Conservation (phyloP, 2,797 vertebrate genomes). For the Hydrolagus colliei region DNA sequence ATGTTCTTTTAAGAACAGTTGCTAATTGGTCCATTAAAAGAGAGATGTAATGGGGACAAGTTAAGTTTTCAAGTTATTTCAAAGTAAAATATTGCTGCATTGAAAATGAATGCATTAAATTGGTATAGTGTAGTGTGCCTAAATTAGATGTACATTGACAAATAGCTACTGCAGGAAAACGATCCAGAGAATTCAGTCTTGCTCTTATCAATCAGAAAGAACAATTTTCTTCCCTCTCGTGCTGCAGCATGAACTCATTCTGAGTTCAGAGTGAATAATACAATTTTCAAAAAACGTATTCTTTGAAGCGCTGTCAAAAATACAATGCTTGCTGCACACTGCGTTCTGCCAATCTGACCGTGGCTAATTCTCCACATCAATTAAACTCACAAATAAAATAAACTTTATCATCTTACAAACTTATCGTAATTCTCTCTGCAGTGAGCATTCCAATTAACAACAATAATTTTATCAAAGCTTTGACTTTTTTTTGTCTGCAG, state of each 20-base stretch:
- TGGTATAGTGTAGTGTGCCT: neutral
- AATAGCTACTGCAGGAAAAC: neutral
- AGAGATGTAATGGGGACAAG: neutral
- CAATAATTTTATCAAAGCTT: constrained; percentile 2
- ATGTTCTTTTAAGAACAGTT: neutral
- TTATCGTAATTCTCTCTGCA: neutral
- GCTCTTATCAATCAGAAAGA: neutral
- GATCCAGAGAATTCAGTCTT: neutral
- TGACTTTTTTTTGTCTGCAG: neutral
- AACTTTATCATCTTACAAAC: neutral
- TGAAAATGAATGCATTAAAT: neutral
- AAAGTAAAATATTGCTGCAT: neutral
- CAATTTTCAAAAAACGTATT: neutral
- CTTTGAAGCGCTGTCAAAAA: neutral
- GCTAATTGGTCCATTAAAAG: neutral
- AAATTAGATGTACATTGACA: neutral
- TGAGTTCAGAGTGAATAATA: neutral
- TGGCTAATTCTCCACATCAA: neutral
- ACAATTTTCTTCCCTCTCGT: neutral
- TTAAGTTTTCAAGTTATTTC: neutral
- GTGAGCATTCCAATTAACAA: neutral
- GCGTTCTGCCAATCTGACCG: neutral
- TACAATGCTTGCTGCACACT: neutral
- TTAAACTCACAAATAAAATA: neutral
- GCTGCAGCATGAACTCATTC: neutral